phyloP scores from a whole-genome alignment of 2,888 invertebrate species.

The Orthosia gothica region DNA sequence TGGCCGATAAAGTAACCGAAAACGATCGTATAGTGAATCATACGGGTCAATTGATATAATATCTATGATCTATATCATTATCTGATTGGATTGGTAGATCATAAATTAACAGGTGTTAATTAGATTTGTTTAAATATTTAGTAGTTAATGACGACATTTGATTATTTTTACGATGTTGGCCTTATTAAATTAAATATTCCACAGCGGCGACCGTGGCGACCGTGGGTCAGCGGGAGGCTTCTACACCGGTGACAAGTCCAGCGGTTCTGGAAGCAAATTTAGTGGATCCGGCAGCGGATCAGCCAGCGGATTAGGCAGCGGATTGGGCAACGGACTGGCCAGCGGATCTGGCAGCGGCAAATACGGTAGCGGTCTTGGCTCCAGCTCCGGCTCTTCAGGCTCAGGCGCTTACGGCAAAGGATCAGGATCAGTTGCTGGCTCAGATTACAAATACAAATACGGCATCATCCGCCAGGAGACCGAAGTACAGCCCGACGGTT shows the following conservation, averaged over 20 bases:
- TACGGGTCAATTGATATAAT: neutral
- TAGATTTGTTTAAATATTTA: conserved; percentile 44
- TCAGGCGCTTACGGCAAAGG: conserved; percentile 49
- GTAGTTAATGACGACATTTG: conserved; percentile 24
- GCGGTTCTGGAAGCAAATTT: conserved; percentile 43
- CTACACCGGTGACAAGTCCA: conserved; percentile 64
- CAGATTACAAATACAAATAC: conserved; percentile 83
- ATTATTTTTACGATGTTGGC: conserved; percentile 33
- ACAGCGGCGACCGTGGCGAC: conserved; percentile 72
- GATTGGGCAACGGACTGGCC: neutral
- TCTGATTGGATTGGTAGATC: neutral
- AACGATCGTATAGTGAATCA: neutral
- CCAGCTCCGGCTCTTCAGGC: conserved; percentile 42
- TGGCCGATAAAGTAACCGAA: neutral
- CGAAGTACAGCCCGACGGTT: conserved; percentile 82
- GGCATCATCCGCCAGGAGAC: conserved; percentile 87
- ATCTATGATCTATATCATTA: conserved; percentile 13
- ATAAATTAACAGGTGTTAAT: conserved; percentile 31
- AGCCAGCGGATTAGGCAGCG: conserved; percentile 5
- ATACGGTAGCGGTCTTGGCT: conserved; percentile 13
- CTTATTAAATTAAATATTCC: conserved; percentile 31
- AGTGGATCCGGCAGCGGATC: conserved; percentile 11
- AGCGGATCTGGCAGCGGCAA: conserved; percentile 19
- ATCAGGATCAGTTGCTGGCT: conserved; percentile 29
- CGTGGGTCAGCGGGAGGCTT: conserved; percentile 75